Evolutionary conservation across 2,113 vertebrate genomes (phyloP).

Genomic region (Apodemus sylvaticus): DNA sequence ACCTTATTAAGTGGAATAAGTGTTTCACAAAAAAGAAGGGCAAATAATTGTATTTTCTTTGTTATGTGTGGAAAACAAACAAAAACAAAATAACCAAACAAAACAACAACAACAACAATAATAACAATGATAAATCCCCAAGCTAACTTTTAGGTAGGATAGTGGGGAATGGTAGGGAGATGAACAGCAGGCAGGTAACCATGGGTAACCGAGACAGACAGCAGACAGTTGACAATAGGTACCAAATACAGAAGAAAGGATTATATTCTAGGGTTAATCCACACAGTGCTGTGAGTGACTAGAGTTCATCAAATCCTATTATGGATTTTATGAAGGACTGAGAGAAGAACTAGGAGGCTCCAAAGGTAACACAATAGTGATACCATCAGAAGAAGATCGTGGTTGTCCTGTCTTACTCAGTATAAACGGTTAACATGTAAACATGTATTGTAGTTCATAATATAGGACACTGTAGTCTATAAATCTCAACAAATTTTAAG

Average conservation of each 20-base stretch:
- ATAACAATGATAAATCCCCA: neutral
- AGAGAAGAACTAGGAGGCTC: neutral
- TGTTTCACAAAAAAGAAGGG: neutral
- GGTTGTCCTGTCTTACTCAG: neutral
- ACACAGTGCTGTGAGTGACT: neutral
- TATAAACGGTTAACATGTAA: neutral
- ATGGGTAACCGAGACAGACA: neutral
- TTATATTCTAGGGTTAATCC: rapidly evolving
- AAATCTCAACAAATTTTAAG: neutral
- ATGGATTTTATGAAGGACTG: neutral
- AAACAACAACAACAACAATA: neutral
- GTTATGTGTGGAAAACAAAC: neutral
- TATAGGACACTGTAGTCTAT: neutral
- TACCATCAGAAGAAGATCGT: neutral
- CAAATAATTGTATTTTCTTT: neutral
- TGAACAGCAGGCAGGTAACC: neutral
- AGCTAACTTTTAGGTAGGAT: neutral
- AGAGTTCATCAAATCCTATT: neutral
- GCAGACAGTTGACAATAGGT: neutral
- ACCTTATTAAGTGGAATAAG: neutral
- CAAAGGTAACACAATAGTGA: neutral
- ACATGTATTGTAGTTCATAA: neutral
- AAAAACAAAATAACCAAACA: neutral
- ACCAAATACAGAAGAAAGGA: neutral
- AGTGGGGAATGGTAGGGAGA: neutral